These are phyloP conservation scores for Drosophila diplacantha DNA, from an alignment of 2,888 invertebrate genomes.

Conservation along the genomic window DNA sequence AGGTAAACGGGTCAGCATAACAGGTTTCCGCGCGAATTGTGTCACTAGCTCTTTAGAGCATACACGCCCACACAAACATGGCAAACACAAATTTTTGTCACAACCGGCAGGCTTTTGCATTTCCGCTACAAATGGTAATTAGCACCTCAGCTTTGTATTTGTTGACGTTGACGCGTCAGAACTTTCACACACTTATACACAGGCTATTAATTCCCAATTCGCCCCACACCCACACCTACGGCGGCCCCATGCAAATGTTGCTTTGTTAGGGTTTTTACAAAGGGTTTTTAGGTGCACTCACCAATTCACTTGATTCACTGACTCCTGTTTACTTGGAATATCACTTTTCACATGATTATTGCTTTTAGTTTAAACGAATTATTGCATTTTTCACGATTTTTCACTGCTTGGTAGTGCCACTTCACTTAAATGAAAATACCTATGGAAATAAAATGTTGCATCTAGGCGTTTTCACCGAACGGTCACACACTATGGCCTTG, in stretches of 20 bases:
- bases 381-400: constrained; percentile 28
- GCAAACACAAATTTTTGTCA: neutral
- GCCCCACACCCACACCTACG: constrained; percentile 32
- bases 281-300: constrained; percentile 41
- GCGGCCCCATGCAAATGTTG: constrained; percentile 42
- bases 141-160: constrained; percentile 21
- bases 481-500: neutral
- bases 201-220: constrained; percentile 6
- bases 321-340: constrained; percentile 19
- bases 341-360: constrained; percentile 55
- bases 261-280: constrained; percentile 15
- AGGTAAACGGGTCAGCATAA: constrained; percentile 56
- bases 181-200: constrained; percentile 14
- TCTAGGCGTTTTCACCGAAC: neutral
- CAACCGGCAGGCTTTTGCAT: constrained; percentile 6
- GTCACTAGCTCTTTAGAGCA: constrained; percentile 14
- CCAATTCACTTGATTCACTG: constrained; percentile 39
- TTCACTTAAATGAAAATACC: neutral
- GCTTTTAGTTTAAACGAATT: constrained; percentile 21
- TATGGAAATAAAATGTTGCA: neutral
- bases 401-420: constrained; percentile 26
- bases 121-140: constrained; percentile 25
- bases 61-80: neutral
- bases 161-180: constrained; percentile 36
- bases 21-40: constrained; percentile 27